Evolutionary conservation across 2,113 vertebrate species (phyloP).

Genomic region (Gymnogyps californianus): DNA sequence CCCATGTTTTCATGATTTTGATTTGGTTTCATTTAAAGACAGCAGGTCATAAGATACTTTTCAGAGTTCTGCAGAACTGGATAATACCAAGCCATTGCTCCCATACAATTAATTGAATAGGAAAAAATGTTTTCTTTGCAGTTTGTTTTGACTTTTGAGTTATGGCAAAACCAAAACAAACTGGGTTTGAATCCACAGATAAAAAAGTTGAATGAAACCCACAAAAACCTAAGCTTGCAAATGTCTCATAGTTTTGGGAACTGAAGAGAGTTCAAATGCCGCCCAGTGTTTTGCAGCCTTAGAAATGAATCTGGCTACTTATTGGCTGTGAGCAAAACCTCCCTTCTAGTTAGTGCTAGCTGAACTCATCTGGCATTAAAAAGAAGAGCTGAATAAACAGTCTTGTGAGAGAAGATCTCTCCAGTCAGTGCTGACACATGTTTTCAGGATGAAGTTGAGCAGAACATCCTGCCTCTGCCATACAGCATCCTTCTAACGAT

Average conservation of each 20-base stretch:
- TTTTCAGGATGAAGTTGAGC: background rate
- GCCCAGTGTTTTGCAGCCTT: background rate
- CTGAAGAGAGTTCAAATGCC: background rate
- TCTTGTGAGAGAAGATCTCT: background rate
- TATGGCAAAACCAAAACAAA: background rate
- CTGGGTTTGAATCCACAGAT: background rate
- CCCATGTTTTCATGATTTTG: background rate
- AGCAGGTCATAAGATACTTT: background rate
- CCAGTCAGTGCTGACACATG: background rate
- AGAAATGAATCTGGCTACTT: background rate
- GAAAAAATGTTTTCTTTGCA: background rate
- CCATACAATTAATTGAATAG: background rate
- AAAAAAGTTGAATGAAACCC: background rate
- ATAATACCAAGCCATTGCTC: background rate
- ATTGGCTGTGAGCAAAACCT: background rate
- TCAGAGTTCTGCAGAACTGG: background rate
- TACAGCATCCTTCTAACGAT: background rate
- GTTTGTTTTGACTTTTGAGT: background rate
- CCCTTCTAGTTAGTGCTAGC: background rate
- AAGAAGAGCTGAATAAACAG: background rate
- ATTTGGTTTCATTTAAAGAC: background rate
- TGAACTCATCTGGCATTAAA: background rate
- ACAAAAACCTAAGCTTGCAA: background rate
- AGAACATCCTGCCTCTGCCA: background rate
- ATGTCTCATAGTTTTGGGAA: background rate